A percentile compares a stretch with the other conserved stretches of the same genome.
Evolutionary conservation across 2,113 vertebrate species (phyloP).

Genomic region (Ceuthmochares aereus): DNA sequence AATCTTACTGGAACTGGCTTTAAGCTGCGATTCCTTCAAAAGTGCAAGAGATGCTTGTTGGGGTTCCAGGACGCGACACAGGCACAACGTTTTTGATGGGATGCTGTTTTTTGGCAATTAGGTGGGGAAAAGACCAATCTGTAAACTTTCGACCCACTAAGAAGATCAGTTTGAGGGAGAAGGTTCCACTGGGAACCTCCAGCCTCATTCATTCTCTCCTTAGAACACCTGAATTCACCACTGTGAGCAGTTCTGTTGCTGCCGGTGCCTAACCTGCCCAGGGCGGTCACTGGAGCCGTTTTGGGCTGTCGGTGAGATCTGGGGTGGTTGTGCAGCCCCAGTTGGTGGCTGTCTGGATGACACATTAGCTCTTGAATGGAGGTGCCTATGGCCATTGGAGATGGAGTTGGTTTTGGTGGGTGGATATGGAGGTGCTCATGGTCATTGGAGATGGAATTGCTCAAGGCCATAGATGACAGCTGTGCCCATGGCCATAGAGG

Average conservation of each 20-base stretch:
- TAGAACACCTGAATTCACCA: too few relatives aligned
- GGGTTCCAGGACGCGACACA: neutral
- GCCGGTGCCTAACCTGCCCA: neutral
- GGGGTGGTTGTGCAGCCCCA: neutral
- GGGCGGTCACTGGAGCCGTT: neutral
- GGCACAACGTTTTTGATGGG: neutral
- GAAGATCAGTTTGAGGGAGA: neutral
- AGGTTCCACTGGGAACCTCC: neutral
- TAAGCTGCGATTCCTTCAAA: neutral
- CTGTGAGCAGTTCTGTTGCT: too few relatives aligned
- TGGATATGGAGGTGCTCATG: neutral
- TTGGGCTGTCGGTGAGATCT: neutral
- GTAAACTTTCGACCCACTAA: neutral
- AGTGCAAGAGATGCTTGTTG: neutral
- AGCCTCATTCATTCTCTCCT: neutral
- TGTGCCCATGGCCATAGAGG: too few relatives aligned
- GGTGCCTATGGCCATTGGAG: neutral
- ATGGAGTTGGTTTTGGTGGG: too few relatives aligned
- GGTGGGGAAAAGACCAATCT: neutral
- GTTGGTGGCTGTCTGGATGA: accelerated
- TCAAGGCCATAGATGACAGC: too few relatives aligned
- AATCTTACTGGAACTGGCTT: neutral
- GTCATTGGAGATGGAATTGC: neutral
- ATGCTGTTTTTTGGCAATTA: neutral
- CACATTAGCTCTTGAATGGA: neutral